Evolutionary conservation across 2,888 invertebrate genomes (phyloP).

Genomic region (Liopterus haemorrhoidalis): DNA sequence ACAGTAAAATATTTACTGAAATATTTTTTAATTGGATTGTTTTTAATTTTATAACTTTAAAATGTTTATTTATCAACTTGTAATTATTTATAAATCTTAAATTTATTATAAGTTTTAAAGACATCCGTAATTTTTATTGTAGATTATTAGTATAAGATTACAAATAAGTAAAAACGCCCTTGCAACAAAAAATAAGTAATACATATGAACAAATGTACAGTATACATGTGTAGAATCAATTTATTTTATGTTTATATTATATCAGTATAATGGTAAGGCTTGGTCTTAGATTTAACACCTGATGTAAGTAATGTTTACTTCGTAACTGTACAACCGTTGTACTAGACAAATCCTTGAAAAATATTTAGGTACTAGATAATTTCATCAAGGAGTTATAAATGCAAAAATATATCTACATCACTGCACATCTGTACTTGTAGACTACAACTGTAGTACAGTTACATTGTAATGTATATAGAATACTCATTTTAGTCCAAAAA

Average conservation of each 20-base stretch:
- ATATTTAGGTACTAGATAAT: not conserved
- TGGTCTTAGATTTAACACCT: conserved; percentile 49
- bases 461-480: conserved; percentile 26
- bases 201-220: no score
- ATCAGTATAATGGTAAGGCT: conserved; percentile 49
- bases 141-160: no score
- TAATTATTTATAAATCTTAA: no score
- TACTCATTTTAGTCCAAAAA: conserved; percentile 38
- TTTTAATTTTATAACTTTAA: no score
- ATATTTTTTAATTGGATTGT: no score
- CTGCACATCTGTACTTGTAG: conserved; percentile 8
- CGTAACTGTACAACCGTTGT: conserved; percentile 43
- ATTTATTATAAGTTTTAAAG: no score
- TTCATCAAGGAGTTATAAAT: conserved; percentile 12
- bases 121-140: no score
- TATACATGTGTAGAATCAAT: conserved; percentile 46
- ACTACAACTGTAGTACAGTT: conserved; percentile 37
- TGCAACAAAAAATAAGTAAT: no score
- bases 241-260: conserved; percentile 39
- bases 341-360: conserved; percentile 10
- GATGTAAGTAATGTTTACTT: conserved; percentile 44
- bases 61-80: no score
- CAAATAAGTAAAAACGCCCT: no score
- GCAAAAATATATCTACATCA: conserved; percentile 22
- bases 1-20: no score